Conservation (phyloP, 2,113 vertebrate species). For the Heteronetta atricapilla region DNA sequence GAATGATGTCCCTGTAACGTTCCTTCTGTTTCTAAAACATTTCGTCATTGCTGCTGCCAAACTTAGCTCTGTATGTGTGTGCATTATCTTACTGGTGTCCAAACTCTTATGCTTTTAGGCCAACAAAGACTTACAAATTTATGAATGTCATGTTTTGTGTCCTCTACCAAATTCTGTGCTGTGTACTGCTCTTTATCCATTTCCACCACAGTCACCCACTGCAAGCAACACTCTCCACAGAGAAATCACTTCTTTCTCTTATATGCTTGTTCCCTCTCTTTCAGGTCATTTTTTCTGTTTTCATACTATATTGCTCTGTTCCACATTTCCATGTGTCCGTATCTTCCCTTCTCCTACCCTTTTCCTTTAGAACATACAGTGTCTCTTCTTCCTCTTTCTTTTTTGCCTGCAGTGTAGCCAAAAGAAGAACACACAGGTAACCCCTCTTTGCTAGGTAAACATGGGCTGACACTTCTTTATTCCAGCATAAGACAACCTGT, state of each 20-base stretch:
- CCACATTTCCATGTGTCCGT: neutral
- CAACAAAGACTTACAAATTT: neutral
- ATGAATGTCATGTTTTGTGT: neutral
- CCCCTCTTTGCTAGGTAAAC: neutral
- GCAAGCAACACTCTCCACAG: neutral
- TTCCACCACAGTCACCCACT: neutral
- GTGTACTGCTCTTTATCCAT: neutral
- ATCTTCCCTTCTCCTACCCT: neutral
- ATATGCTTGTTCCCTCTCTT: neutral
- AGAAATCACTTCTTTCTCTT: neutral
- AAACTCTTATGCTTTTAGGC: neutral
- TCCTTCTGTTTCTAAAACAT: neutral
- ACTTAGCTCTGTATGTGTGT: neutral
- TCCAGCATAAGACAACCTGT: neutral
- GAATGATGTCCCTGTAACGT: neutral
- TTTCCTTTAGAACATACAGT: neutral
- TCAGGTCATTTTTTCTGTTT: neutral
- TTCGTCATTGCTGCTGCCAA: neutral
- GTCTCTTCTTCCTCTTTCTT: neutral
- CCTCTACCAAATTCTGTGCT: neutral
- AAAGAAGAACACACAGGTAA: neutral
- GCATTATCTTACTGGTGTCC: neutral
- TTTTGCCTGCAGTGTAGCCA: neutral
- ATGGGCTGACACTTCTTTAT: neutral
- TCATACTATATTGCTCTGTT: neutral